phyloP scores from a whole-genome alignment of 1,140 invertebrate genomes.

The Dreissena rostriformis region DNA sequence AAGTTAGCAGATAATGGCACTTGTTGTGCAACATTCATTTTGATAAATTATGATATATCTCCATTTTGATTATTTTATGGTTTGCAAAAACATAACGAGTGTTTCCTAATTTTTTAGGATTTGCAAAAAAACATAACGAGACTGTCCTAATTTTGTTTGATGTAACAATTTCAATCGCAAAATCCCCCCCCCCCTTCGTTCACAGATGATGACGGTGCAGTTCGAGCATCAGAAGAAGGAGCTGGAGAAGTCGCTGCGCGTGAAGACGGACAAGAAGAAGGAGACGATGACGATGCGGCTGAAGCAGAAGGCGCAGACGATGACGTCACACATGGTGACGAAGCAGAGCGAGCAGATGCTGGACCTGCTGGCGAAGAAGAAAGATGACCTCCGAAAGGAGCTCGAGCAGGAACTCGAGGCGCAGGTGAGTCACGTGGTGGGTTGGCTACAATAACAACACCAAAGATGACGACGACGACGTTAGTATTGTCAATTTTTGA shows the following conservation, averaged over 20 bases:
- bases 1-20: too few relatives aligned
- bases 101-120: too few relatives aligned
- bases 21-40: too few relatives aligned
- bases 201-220: constrained; percentile 76
- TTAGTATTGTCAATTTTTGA: too few relatives aligned
- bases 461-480: too few relatives aligned
- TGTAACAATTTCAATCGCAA: too few relatives aligned
- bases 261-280: constrained; percentile 76
- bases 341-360: constrained; percentile 81
- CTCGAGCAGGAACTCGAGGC: constrained; percentile 69
- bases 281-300: constrained; percentile 76
- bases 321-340: constrained; percentile 76
- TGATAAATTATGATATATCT: too few relatives aligned
- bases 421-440: constrained; percentile 7
- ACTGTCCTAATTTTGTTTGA: too few relatives aligned
- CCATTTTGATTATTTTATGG: too few relatives aligned
- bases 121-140: too few relatives aligned
- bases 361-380: constrained; percentile 75
- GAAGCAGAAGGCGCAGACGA: constrained; percentile 77
- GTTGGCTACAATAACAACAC: too few relatives aligned
- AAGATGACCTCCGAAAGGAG: constrained; percentile 77
- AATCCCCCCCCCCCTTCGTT: neutral
- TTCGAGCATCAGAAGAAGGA: constrained; percentile 80
- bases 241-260: constrained; percentile 75
- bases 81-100: too few relatives aligned